Evolutionary conservation across 1,140 invertebrate genomes (phyloP).

Genomic region (Ooceraea biroi): DNA sequence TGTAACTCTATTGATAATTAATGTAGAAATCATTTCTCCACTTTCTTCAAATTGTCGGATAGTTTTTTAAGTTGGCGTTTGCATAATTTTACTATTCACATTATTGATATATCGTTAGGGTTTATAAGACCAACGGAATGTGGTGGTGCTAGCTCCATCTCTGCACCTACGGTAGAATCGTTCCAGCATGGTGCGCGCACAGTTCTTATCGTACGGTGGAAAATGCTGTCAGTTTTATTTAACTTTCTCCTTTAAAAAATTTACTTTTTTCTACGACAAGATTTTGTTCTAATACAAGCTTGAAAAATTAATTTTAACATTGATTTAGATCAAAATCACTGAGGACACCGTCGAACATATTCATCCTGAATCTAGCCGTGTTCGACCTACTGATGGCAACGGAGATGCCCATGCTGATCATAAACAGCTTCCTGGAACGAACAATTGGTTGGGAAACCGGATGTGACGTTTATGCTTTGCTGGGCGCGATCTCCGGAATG

Average conservation of each 20-base stretch:
- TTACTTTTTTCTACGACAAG: not conserved
- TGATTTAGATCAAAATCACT: constrained; percentile 89
- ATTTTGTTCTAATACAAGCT: no score
- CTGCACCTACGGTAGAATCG: constrained; percentile 1
- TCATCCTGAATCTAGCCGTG: constrained; percentile 92
- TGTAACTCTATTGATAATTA: not conserved
- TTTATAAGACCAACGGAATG: not conserved
- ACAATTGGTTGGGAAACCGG: constrained; percentile 90
- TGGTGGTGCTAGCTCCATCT: constrained; percentile 44
- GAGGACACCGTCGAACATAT: constrained; percentile 92
- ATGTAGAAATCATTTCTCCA: not conserved
- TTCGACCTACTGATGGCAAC: constrained; percentile 92
- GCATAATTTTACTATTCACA: not conserved
- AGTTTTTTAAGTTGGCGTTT: not conserved
- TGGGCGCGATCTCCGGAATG: constrained; percentile 90
- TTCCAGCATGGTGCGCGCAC: not conserved
- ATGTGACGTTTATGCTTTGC: constrained; percentile 90
- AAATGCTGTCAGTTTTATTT: not conserved
- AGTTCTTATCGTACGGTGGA: not conserved
- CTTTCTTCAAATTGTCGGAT: not conserved
- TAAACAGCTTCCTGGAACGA: constrained; percentile 90
- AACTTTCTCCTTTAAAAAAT: not conserved
- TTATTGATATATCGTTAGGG: not conserved
- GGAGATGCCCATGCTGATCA: constrained; percentile 91
- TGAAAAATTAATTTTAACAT: not conserved